Evolutionary conservation across 2,888 invertebrate species (phyloP).

Genomic region (Nephrotoma appendiculata): DNA sequence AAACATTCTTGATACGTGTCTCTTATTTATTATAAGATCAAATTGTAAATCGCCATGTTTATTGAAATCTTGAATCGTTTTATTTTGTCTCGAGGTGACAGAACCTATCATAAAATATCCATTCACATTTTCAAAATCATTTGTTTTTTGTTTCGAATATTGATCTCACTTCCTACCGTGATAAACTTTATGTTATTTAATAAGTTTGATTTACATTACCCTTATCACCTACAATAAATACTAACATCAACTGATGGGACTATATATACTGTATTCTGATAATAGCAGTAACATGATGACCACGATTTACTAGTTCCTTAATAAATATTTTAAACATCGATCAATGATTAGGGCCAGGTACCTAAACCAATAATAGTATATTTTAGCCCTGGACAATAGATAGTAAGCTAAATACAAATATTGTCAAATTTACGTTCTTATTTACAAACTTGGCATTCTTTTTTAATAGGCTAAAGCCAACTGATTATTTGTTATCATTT

Average conservation of each 20-base stretch:
- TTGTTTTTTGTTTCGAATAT: slow-evolving; percentile 17
- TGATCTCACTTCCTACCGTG: too few relatives aligned
- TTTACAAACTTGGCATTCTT: not conserved
- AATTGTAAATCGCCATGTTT: slow-evolving; percentile 27
- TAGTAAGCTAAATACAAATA: not conserved
- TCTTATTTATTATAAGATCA: slow-evolving; percentile 31
- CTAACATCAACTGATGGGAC: slow-evolving; percentile 28
- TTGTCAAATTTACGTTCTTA: not conserved
- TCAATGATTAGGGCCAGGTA: slow-evolving; percentile 33
- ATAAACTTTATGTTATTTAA: too few relatives aligned
- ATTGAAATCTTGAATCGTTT: slow-evolving; percentile 23
- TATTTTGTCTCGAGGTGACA: slow-evolving; percentile 23
- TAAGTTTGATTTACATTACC: not conserved
- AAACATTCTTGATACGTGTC: slow-evolving; percentile 34
- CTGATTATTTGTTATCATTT: not conserved
- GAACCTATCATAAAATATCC: slow-evolving; percentile 26
- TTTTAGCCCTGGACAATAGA: slow-evolving; percentile 14
- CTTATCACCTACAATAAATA: slow-evolving; percentile 21
- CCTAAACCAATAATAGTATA: slow-evolving; percentile 29
- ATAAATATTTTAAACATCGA: slow-evolving; percentile 30
- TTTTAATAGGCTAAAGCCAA: not conserved
- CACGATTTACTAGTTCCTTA: slow-evolving; percentile 24
- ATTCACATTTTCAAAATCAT: slow-evolving; percentile 26
- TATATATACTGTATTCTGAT: slow-evolving; percentile 24
- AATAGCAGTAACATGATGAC: slow-evolving; percentile 32